Percentiles rank a stretch among this genome's conserved stretches.
Evolutionary conservation across 2,113 vertebrate species (phyloP).

Genomic region (Chloroceryle aenea): DNA sequence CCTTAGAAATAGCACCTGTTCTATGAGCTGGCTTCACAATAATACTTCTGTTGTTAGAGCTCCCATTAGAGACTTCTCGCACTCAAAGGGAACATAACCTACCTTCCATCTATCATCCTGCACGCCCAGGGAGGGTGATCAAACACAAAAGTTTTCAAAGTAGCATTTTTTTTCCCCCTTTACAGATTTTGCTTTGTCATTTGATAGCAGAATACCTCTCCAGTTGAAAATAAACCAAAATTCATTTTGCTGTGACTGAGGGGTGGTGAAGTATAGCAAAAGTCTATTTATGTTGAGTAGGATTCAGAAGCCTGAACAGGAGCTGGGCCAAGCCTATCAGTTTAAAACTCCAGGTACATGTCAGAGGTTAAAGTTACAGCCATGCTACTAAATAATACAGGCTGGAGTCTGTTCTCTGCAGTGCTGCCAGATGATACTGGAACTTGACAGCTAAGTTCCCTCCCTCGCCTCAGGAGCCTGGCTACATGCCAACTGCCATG

Average conservation of each 20-base stretch:
- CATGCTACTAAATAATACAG: neutral
- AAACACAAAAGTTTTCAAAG: neutral
- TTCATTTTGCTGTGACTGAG: neutral
- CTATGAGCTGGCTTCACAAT: neutral
- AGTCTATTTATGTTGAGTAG: neutral
- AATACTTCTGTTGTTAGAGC: neutral
- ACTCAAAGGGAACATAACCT: neutral
- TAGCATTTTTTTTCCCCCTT: neutral
- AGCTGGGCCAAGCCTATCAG: neutral
- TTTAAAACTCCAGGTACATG: neutral
- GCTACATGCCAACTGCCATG: neutral
- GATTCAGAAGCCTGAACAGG: neutral
- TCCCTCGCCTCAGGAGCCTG: neutral
- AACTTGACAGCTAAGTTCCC: neutral
- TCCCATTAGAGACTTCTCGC: neutral
- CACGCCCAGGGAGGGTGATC: neutral
- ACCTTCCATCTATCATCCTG: neutral
- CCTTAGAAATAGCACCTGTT: neutral
- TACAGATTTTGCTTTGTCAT: neutral
- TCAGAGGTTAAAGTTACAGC: neutral
- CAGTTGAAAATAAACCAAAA: neutral
- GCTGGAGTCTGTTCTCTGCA: neutral
- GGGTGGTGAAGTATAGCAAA: neutral
- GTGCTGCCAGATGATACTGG: neutral
- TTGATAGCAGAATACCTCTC: neutral